Evolutionary conservation across 1,140 invertebrate genomes (phyloP), one percentile per base, ranked within the genome.

Genomic region (Atta texana): DNA sequence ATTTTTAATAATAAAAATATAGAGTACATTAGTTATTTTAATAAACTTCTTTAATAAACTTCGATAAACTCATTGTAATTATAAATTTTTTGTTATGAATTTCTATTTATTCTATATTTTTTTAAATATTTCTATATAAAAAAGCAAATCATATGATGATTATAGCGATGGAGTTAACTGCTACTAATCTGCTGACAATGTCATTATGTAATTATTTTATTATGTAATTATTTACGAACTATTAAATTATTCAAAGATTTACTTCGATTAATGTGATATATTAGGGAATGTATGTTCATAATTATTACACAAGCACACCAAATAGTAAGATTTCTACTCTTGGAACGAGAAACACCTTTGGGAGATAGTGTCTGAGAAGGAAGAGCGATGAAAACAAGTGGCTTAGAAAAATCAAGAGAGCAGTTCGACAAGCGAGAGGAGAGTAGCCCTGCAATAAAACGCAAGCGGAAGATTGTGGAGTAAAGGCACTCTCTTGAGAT

Each of bases 1-100:
- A 84, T 84, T 84, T 84, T 75, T 84, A 84, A 84, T 84, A 84
- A 84, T 84, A 84, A 74, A 59, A 75, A 84, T 80, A 24, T 84
- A 34, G 39, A 49, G 24, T n/a, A 31, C n/a, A 63, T 84, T 82
- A 74, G 55, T 75, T 75, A 63, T 75, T 84, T 63, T 63, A 61
- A 82, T 74, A 1, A 84, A 24, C 24, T 24, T 24, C 24, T 24
- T 24, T 24, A 24, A 24, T 24, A 24, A 61, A 59, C 8, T 44
- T 44, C n/a, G 14, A 24, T 31, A n/a, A 75, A 84, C 31, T 75
- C 49, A 51, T 68, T 12, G 14, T n/a, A 31, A 59, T 18, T 49
- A 49, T 74, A 74, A 31, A 59, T 21, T 44, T 82, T 59, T 24
- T 24, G 21, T 39, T 44, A 14, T 68, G 44, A n/a, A 68, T 21